Evolutionary conservation across 2,797 vertebrate species (phyloP).

Genomic region (Limnodromus scolopaceus): DNA sequence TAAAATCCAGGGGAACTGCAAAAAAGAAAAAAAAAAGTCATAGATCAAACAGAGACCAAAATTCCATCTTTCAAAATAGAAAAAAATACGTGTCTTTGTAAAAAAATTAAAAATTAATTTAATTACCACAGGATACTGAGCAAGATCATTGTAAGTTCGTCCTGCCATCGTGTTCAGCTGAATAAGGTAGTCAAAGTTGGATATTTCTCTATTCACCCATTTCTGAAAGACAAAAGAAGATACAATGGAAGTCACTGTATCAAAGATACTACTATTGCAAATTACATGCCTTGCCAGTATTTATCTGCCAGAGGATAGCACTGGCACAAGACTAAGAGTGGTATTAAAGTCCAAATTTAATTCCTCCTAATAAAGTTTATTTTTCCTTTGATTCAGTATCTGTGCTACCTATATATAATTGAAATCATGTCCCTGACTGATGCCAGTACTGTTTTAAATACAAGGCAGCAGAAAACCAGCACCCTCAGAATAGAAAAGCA

Average conservation of each 20-base stretch:
- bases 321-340: background rate
- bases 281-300: background rate
- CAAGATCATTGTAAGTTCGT: conserved; percentile 94
- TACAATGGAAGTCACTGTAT: background rate
- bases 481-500: background rate
- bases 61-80: background rate
- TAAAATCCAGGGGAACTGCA: conserved; percentile 95
- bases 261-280: background rate
- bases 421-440: background rate
- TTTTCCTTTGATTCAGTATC: background rate
- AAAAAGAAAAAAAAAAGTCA: background rate
- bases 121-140: conserved; percentile 96
- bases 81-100: background rate
- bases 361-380: background rate
- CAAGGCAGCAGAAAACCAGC: background rate
- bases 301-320: background rate
- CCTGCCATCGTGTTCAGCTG: conserved; percentile 98
- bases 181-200: conserved; percentile 98
- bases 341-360: background rate
- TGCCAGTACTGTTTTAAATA: background rate
- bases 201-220: conserved; percentile 97
- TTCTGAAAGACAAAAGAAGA: conserved; percentile 81
- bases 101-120: background rate
- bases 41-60: conserved; percentile 9
- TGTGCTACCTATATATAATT: background rate